Percentiles rank a stretch among this genome's conserved stretches.
phyloP scores from a whole-genome alignment of 2,113 vertebrate genomes.

The Hippoglossus stenolepis region DNA sequence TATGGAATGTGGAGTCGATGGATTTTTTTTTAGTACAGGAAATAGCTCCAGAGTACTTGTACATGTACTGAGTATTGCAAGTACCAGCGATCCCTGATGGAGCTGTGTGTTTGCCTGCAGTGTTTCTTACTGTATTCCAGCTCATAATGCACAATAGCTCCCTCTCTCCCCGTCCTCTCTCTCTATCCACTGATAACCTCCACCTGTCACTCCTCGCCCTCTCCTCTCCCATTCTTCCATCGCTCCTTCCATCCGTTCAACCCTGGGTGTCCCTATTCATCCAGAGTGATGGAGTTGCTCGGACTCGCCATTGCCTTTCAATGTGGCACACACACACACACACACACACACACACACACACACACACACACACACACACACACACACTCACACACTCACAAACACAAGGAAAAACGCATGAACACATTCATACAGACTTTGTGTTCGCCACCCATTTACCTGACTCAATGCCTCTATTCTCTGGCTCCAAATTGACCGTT shows the following conservation, averaged over 20 bases:
- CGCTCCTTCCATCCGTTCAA: slow-evolving; percentile 57
- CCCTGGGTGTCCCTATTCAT: slow-evolving; percentile 72
- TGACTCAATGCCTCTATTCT: slow-evolving; percentile 79
- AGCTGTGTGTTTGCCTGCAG: slow-evolving; percentile 28
- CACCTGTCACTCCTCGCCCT: slow-evolving; percentile 65
- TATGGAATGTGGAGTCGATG: too few relatives aligned
- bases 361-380: slow-evolving; percentile 1
- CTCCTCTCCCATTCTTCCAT: slow-evolving; percentile 65
- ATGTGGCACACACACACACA: slow-evolving; percentile 22
- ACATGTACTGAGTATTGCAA: slow-evolving; percentile 29
- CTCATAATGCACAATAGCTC: slow-evolving; percentile 65
- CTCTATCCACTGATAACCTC: slow-evolving; percentile 73
- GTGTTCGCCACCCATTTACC: slow-evolving; percentile 73
- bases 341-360: slow-evolving; percentile 26
- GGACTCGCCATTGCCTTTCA: slow-evolving; percentile 66
- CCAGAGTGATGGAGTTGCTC: slow-evolving; percentile 70
- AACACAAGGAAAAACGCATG: slow-evolving; percentile 10
- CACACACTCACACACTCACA: background rate
- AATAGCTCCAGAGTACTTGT: slow-evolving; percentile 18
- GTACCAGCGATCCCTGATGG: slow-evolving; percentile 17
- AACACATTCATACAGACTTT: slow-evolving; percentile 47
- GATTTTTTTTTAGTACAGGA: background rate
- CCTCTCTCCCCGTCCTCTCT: slow-evolving; percentile 34
- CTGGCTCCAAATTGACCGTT: slow-evolving; percentile 73
- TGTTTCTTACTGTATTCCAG: slow-evolving; percentile 51